These are phyloP conservation scores for Aphidius gifuensis DNA, from an alignment of 1,140 invertebrate genomes.

Conservation along the genomic window DNA sequence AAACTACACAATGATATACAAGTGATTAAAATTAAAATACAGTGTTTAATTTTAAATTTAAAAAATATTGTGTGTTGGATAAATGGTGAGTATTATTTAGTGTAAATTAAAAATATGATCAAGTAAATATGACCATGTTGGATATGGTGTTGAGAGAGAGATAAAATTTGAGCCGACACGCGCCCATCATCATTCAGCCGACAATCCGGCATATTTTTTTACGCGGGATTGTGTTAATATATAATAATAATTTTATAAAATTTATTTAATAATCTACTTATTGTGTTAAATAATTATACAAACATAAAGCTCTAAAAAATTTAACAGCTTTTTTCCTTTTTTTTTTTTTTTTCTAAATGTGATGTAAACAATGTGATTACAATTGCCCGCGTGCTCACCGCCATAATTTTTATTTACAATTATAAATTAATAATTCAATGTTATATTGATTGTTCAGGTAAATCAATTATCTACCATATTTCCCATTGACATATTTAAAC, in stretches of 20 bases:
- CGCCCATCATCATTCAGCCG: conserved; percentile 1
- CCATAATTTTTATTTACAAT: not conserved
- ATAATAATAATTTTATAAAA: too few relatives aligned
- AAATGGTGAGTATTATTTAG: too few relatives aligned
- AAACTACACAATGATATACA: too few relatives aligned
- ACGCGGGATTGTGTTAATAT: conserved; percentile 1
- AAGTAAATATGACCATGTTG: too few relatives aligned
- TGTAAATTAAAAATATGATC: too few relatives aligned
- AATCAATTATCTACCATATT: too few relatives aligned
- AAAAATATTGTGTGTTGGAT: too few relatives aligned
- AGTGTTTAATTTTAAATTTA: too few relatives aligned
- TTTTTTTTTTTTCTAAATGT: not conserved
- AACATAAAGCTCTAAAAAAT: too few relatives aligned
- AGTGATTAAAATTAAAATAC: too few relatives aligned
- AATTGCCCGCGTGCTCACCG: conserved; percentile 4
- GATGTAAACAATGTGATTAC: conserved; percentile 18
- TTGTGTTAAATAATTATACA: not conserved
- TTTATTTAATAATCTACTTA: not conserved
- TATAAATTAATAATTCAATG: conserved; percentile 6
- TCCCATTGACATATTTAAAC: too few relatives aligned
- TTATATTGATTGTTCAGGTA: conserved; percentile 1
- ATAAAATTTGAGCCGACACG: conserved; percentile 7
- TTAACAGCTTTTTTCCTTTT: not conserved
- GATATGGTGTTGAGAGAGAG: too few relatives aligned
- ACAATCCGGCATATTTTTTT: conserved; percentile 1